Conservation (phyloP, 2,797 vertebrate species). For the Rhinichthys osculus region DNA sequence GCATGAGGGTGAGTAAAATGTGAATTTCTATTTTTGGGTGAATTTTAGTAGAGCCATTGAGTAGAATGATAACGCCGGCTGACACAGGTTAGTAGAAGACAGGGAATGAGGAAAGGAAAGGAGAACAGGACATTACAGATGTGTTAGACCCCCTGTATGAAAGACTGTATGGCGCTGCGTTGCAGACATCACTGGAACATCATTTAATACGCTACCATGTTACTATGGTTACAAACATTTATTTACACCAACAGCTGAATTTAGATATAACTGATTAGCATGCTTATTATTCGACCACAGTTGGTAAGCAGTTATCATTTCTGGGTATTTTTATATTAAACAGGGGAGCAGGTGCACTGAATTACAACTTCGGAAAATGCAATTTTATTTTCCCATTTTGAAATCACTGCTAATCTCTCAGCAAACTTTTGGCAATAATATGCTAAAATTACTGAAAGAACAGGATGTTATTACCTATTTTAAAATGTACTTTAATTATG, state of each 20-base stretch:
- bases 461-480: neutral
- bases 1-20: neutral
- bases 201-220: neutral
- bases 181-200: neutral
- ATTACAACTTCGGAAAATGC: neutral
- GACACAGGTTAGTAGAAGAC: neutral
- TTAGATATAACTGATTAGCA: neutral
- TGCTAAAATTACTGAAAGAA: constrained; percentile 3
- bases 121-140: neutral
- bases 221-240: constrained; percentile 9
- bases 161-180: neutral
- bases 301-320: constrained; percentile 9
- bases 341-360: neutral
- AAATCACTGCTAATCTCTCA: neutral
- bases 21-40: neutral
- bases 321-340: neutral
- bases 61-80: neutral
- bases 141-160: neutral
- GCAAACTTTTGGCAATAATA: neutral
- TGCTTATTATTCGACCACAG: neutral
- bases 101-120: neutral
- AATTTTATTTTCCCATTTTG: neutral
- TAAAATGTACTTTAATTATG: neutral
- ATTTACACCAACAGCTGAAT: constrained; percentile 21
- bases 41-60: too few species aligned